phyloP scores from a whole-genome alignment of 2,888 invertebrate genomes.

The Drosophila pegasa region DNA sequence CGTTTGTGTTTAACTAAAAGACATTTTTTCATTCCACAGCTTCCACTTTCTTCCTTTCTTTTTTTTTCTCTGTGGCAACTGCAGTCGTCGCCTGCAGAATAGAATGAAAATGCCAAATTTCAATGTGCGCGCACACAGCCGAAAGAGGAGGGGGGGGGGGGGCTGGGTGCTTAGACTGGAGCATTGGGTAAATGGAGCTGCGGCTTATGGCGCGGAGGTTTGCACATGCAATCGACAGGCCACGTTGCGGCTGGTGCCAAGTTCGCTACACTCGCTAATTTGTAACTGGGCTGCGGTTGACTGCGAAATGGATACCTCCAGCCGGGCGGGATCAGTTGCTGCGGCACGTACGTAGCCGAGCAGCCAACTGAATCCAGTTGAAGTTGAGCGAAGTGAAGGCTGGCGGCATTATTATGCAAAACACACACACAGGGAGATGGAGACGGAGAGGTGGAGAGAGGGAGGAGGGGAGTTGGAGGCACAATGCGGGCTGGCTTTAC shows the following conservation, averaged over 20 bases:
- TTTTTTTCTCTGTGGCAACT: slow-evolving; percentile 24
- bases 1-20: slow-evolving; percentile 27
- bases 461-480: background rate
- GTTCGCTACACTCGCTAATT: slow-evolving; percentile 62
- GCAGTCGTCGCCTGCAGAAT: slow-evolving; percentile 28
- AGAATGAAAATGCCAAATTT: slow-evolving; percentile 38
- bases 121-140: slow-evolving; percentile 43
- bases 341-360: slow-evolving; percentile 54
- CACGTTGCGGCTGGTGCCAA: slow-evolving; percentile 38
- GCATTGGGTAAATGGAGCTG: slow-evolving; percentile 17
- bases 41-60: background rate
- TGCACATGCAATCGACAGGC: slow-evolving; percentile 48
- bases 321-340: slow-evolving; percentile 42
- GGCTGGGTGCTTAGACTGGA: no score
- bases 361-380: slow-evolving; percentile 2
- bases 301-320: slow-evolving; percentile 43
- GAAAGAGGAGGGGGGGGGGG: background rate
- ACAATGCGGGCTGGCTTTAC: slow-evolving; percentile 20
- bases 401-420: slow-evolving; percentile 69
- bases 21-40: slow-evolving; percentile 12
- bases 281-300: slow-evolving; percentile 61
- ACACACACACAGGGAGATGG: slow-evolving; percentile 27
- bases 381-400: slow-evolving; percentile 20
- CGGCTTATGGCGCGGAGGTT: slow-evolving; percentile 15
- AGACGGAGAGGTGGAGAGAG: background rate